phyloP scores from a whole-genome alignment of 2,113 vertebrate species.

The Mesocricetus auratus region DNA sequence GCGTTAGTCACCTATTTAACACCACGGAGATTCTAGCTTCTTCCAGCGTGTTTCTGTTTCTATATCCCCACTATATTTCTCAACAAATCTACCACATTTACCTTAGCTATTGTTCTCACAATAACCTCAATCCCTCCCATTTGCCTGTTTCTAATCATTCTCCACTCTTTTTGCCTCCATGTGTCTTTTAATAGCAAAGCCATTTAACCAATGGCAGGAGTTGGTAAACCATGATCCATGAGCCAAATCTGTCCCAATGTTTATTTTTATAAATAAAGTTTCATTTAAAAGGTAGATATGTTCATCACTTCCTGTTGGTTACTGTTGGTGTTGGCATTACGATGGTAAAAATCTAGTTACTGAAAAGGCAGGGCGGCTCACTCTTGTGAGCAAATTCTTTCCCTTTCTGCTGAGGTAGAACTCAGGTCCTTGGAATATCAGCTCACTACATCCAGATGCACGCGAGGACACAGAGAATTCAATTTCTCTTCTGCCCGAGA shows the following conservation, averaged over 20 bases:
- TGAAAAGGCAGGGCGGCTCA: background rate
- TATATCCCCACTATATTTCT: background rate
- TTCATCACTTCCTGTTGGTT: background rate
- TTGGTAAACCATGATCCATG: background rate
- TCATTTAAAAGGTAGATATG: conserved; percentile 27
- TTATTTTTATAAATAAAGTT: conserved; percentile 1
- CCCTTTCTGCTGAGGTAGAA: background rate
- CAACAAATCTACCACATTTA: background rate
- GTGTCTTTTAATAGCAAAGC: background rate
- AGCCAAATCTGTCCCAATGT: background rate
- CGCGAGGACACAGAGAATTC: background rate
- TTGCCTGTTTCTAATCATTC: background rate
- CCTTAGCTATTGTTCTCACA: background rate
- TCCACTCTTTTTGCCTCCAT: background rate
- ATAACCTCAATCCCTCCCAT: background rate
- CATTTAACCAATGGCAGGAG: background rate
- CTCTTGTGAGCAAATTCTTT: background rate
- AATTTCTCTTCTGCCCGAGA: background rate
- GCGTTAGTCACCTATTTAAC: background rate
- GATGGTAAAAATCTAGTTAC: background rate
- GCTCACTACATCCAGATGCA: background rate
- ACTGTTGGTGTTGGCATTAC: background rate
- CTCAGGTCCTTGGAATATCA: background rate
- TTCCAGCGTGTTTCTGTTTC: background rate
- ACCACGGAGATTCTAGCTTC: background rate